These are phyloP conservation scores for Delphinus delphis DNA, from an alignment of 2,113 vertebrate species.

Conservation along the genomic window DNA sequence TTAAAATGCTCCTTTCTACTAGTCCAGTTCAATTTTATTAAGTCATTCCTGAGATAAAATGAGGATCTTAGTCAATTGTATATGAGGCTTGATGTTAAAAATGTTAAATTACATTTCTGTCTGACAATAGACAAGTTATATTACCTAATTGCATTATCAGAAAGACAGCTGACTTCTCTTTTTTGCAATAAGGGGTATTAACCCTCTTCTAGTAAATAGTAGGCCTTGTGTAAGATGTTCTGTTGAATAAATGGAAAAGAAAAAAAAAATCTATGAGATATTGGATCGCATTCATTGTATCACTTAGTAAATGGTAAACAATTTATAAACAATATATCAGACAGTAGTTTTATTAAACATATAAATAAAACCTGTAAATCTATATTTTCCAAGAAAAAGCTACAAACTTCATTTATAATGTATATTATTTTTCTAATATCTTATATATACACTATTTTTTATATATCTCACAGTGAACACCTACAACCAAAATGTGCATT, in stretches of 20 bases:
- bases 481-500: neutral
- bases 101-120: neutral
- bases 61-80: neutral
- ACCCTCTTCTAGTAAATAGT: neutral
- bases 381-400: neutral
- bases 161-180: neutral
- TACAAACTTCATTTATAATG: neutral
- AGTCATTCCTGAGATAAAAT: neutral
- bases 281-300: neutral
- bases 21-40: constrained; percentile 16
- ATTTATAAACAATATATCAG: neutral
- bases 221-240: neutral
- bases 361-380: neutral
- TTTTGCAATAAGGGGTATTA: neutral
- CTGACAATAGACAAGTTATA: neutral
- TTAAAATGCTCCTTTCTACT: constrained; percentile 43
- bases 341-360: neutral
- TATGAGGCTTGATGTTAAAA: neutral
- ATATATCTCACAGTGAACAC: neutral
- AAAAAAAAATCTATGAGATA: neutral
- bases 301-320: neutral
- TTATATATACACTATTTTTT: neutral
- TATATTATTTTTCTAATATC: neutral
- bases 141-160: neutral
- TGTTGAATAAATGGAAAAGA: neutral